These are phyloP conservation scores for Drosophila burlai DNA, from an alignment of 1,140 invertebrate species.

Conservation along the genomic window DNA sequence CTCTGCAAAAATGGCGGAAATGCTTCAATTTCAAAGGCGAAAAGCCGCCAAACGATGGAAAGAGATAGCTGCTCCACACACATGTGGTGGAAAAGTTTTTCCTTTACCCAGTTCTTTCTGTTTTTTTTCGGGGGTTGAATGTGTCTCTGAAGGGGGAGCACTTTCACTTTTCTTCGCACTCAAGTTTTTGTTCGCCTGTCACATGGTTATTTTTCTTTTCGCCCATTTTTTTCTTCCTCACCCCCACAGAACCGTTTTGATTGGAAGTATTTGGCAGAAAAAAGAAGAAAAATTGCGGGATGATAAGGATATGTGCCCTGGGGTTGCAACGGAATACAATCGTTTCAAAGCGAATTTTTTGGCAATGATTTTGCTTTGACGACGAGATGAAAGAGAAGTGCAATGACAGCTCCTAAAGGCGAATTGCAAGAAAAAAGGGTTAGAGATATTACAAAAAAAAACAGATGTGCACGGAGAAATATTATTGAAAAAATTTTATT, in stretches of 20 bases:
- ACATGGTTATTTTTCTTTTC: conserved; percentile 53
- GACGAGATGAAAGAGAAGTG: conserved; percentile 51
- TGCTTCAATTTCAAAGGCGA: conserved; percentile 79
- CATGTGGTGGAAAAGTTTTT: conserved; percentile 45
- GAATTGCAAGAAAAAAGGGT: conserved; percentile 45
- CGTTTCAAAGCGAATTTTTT: conserved; percentile 71
- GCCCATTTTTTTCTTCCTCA: conserved; percentile 19
- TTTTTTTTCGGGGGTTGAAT: conserved; percentile 61
- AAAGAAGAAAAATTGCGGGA: background rate
- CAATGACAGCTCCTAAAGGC: conserved; percentile 47
- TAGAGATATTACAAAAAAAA: conserved; percentile 8
- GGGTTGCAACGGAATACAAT: conserved; percentile 53
- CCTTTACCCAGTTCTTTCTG: conserved; percentile 14
- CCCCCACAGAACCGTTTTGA: conserved; percentile 54
- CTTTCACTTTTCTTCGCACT: conserved; percentile 78
- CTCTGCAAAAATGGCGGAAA: conserved; percentile 74
- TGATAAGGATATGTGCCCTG: conserved; percentile 51
- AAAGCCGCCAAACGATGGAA: conserved; percentile 57
- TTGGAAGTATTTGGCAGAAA: conserved; percentile 57
- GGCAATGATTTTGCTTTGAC: conserved; percentile 72
- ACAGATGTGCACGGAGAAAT: background rate
- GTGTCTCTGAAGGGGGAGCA: conserved; percentile 36
- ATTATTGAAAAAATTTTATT: too few relatives aligned
- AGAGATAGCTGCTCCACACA: conserved; percentile 35
- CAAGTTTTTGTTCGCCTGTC: conserved; percentile 59